Conservation (phyloP, 2,113 vertebrate genomes). For the Papio anubis region DNA sequence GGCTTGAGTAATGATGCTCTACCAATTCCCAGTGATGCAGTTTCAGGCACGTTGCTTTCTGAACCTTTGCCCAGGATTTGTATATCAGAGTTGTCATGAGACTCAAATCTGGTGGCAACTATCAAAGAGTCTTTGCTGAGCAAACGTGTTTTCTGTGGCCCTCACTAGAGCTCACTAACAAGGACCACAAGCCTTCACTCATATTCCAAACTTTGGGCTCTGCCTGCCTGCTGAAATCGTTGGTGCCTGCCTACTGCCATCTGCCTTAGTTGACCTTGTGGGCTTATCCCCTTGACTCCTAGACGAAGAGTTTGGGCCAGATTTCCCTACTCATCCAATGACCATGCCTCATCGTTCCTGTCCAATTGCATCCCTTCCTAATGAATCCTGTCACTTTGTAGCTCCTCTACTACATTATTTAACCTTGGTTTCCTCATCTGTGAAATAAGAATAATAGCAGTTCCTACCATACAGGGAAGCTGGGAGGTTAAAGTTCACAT, state of each 20-base stretch:
- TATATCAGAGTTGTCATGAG: background rate
- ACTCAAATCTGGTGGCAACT: background rate
- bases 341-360: background rate
- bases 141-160: background rate
- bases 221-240: background rate
- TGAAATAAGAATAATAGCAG: background rate
- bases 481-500: background rate
- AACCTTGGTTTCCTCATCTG: background rate
- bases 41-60: background rate
- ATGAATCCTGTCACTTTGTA: background rate
- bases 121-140: background rate
- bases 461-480: background rate
- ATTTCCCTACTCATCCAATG: background rate
- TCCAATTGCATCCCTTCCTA: background rate
- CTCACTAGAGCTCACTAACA: background rate
- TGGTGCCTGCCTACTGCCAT: background rate
- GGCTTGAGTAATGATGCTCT: background rate
- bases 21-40: accelerated
- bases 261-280: background rate
- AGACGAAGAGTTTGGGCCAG: background rate
- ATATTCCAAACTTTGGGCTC: background rate
- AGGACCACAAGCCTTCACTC: background rate
- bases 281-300: background rate
- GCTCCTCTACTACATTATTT: background rate
- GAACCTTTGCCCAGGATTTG: background rate